phyloP scores from a whole-genome alignment of 37 sponge, comb jelly and placozoan species.

The Eunapius fragilis region DNA sequence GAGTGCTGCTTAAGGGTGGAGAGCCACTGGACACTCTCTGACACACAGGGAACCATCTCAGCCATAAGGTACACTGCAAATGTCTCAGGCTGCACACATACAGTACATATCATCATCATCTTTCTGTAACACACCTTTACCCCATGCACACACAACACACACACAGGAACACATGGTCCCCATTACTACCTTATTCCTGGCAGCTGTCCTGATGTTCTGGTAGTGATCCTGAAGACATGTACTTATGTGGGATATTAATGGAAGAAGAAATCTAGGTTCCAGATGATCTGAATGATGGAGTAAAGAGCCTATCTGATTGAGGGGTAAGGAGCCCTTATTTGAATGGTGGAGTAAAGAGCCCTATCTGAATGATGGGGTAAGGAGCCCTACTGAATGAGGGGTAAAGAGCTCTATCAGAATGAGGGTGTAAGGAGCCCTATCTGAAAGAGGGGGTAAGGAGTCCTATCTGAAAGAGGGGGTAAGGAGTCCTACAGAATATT shows the following conservation, averaged over 20 bases:
- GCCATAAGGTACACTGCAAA: constrained; percentile 47
- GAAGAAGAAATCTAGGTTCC: constrained; percentile 38
- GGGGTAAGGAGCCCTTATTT: no score
- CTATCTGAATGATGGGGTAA: no score
- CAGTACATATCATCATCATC: not conserved
- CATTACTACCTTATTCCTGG: constrained; percentile 17
- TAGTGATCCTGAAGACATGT: constrained; percentile 40
- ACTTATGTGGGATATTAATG: constrained; percentile 28
- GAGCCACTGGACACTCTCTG: constrained; percentile 20
- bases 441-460: no score
- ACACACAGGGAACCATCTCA: constrained; percentile 29
- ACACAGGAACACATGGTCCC: not conserved
- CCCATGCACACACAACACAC: not conserved
- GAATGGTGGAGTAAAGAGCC: no score
- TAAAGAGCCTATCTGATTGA: no score
- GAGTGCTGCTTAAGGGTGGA: constrained; percentile 37
- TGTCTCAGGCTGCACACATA: constrained; percentile 34
- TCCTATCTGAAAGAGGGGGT: no score
- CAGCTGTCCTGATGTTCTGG: not conserved
- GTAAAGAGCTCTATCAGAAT: no score
- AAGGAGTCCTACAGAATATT: no score
- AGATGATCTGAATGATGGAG: constrained; percentile 19
- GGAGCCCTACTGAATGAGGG: no score
- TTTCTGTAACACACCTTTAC: not conserved
- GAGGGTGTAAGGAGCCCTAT: no score